phyloP scores from a whole-genome alignment of 53 echinoderm and acorn worm genomes.

The Arbacia lixula region DNA sequence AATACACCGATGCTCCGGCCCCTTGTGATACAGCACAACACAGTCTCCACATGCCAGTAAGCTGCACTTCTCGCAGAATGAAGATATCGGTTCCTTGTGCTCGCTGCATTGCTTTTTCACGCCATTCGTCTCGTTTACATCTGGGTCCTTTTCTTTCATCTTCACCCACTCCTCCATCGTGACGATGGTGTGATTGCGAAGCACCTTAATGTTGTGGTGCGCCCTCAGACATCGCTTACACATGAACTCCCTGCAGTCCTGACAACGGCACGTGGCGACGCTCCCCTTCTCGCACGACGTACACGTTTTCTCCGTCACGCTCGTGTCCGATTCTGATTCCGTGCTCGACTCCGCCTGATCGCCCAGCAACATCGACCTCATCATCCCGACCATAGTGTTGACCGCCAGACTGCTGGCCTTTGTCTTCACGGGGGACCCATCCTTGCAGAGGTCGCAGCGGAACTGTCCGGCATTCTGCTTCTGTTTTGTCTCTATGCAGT shows the following conservation, averaged over 20 bases:
- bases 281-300: slow-evolving; percentile 72
- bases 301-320: slow-evolving; percentile 61
- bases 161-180: slow-evolving; percentile 69
- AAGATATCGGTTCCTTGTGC: slow-evolving; percentile 72
- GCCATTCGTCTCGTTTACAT: slow-evolving; percentile 26
- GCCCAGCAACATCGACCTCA: slow-evolving; percentile 53
- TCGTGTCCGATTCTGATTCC: slow-evolving; percentile 53
- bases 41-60: slow-evolving; percentile 70
- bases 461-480: slow-evolving; percentile 63
- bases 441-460: slow-evolving; percentile 49
- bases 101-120: slow-evolving; percentile 64
- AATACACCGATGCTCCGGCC: slow-evolving; percentile 53
- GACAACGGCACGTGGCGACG: slow-evolving; percentile 68
- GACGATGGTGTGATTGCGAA: slow-evolving; percentile 67
- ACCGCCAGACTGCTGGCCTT: slow-evolving; percentile 25
- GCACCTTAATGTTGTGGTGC: slow-evolving; percentile 75
- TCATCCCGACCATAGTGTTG: slow-evolving; percentile 58
- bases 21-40: slow-evolving; percentile 71
- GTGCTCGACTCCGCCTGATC: slow-evolving; percentile 50
- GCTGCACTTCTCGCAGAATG: slow-evolving; percentile 70
- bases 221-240: slow-evolving; percentile 74
- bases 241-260: slow-evolving; percentile 83
- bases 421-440: slow-evolving; percentile 16
- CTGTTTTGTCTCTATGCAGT: slow-evolving; percentile 56
- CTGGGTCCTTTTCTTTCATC: slow-evolving; percentile 40